These are phyloP conservation scores for Yasuhikotakia modesta DNA, from an alignment of 2,797 vertebrate genomes.

Conservation along the genomic window DNA sequence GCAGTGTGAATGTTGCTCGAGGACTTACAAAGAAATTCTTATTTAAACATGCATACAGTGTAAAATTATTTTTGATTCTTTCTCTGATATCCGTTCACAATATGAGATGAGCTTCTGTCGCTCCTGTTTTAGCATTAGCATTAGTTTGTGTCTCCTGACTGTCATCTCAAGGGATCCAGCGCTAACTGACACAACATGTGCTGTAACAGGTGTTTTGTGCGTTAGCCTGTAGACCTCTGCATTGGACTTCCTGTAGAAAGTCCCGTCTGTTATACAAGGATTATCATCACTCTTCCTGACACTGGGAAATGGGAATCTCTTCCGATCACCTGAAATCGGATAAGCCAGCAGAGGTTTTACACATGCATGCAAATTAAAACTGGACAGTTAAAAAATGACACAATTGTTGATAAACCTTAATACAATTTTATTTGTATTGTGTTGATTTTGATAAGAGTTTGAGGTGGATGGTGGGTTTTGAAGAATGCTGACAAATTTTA, in stretches of 20 bases:
- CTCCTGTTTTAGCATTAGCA: conserved; percentile 9
- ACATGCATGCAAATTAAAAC: background rate
- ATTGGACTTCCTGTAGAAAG: conserved; percentile 30
- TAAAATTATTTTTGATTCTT: background rate
- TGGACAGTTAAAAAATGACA: too few relatives aligned
- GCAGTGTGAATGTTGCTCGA: conserved; percentile 19
- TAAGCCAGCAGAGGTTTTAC: background rate
- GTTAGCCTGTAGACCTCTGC: conserved; percentile 5
- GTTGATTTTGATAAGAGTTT: too few relatives aligned
- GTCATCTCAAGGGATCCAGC: background rate
- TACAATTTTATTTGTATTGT: too few relatives aligned
- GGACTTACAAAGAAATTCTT: conserved; percentile 7
- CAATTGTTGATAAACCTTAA: too few relatives aligned
- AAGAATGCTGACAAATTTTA: background rate
- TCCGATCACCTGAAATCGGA: background rate
- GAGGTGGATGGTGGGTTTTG: background rate
- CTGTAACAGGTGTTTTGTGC: conserved; percentile 47
- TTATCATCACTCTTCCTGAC: conserved; percentile 23
- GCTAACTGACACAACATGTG: conserved; percentile 30
- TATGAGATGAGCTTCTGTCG: background rate
- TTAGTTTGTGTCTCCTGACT: background rate
- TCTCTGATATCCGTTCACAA: background rate
- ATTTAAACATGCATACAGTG: background rate
- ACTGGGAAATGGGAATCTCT: conserved; percentile 21
- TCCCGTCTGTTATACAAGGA: conserved; percentile 28